phyloP scores from a whole-genome alignment of 2,113 vertebrate species.

The Dipodomys spectabilis region DNA sequence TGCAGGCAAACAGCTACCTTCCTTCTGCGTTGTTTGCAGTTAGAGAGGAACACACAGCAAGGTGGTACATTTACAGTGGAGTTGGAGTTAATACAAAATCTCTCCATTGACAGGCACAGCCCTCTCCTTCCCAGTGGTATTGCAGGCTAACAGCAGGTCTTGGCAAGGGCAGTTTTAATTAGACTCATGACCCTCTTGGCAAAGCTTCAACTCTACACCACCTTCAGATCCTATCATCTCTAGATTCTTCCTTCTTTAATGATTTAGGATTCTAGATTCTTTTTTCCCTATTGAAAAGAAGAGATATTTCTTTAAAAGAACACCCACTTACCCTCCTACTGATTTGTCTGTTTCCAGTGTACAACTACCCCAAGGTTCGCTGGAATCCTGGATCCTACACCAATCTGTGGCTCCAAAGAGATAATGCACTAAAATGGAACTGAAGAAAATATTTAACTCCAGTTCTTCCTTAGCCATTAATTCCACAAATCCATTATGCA shows the following conservation, averaged over 20 bases:
- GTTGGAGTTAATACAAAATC: not conserved
- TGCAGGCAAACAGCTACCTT: not conserved
- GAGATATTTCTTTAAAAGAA: not conserved
- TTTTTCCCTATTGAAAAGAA: not conserved
- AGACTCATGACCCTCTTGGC: conserved; percentile 2
- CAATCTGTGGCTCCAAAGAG: not conserved
- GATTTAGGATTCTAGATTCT: not conserved
- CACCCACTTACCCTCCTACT: not conserved
- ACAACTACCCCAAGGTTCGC: not conserved
- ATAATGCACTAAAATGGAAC: not conserved
- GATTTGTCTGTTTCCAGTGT: not conserved
- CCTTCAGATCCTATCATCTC: not conserved
- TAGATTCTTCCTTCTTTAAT: not conserved
- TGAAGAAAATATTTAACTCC: not conserved
- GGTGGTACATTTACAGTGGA: not conserved
- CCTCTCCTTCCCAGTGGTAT: not conserved
- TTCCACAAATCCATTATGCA: not conserved
- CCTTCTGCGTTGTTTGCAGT: not conserved
- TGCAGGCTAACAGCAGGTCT: not conserved
- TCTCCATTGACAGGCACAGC: not conserved
- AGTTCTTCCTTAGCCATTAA: not conserved
- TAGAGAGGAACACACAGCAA: not conserved
- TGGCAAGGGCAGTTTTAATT: conserved; percentile 22
- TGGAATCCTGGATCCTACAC: not conserved
- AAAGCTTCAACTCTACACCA: not conserved